Percentiles rank a stretch among this genome's conserved stretches.
phyloP scores from a whole-genome alignment of 1,140 invertebrate species.

The Lepidurus packardi region DNA sequence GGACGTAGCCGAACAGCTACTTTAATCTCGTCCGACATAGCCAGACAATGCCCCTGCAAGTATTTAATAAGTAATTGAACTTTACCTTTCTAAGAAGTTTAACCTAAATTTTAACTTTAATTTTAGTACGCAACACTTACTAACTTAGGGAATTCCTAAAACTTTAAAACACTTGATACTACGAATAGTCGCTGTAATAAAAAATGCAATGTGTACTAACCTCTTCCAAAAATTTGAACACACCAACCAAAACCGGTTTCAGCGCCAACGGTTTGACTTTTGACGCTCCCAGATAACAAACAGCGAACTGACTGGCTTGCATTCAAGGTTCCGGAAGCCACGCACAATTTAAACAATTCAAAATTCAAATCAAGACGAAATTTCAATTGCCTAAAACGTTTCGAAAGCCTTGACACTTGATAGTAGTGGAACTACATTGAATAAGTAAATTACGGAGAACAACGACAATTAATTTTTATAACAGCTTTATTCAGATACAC shows the following conservation, averaged over 20 bases:
- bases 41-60: background rate
- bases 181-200: no score
- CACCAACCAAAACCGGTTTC: background rate
- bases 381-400: background rate
- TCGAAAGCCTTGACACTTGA: background rate
- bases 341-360: background rate
- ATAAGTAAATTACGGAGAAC: no score
- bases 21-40: constrained; percentile 58
- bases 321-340: no score
- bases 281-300: background rate
- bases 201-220: no score
- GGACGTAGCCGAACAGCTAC: constrained; percentile 69
- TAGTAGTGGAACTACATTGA: background rate
- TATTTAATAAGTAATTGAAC: background rate
- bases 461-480: background rate
- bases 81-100: background rate
- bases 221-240: background rate
- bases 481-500: background rate
- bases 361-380: background rate
- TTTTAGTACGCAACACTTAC: no score
- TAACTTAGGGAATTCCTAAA: no score
- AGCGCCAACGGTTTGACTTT: background rate
- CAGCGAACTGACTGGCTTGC: no score
- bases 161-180: no score
- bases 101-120: background rate